These are phyloP conservation scores for Astyanax mexicanus DNA, from an alignment of 2,797 vertebrate species.

Conservation along the genomic window DNA sequence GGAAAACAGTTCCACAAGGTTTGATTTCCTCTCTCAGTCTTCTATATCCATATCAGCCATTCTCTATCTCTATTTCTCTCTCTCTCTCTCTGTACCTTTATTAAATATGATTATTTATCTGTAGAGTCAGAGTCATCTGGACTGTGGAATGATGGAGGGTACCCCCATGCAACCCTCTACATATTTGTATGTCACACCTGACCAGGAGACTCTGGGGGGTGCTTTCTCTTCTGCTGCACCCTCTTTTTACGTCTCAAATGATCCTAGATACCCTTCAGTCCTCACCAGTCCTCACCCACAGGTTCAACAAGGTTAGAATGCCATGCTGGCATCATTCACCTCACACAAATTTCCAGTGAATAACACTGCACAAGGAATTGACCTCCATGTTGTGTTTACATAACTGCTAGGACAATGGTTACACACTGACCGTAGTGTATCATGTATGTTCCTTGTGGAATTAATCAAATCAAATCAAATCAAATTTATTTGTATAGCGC, in stretches of 20 bases:
- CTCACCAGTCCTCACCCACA: slow-evolving; percentile 73
- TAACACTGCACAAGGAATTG: not conserved
- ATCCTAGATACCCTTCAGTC: slow-evolving; percentile 75
- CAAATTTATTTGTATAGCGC: no score
- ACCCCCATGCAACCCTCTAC: not conserved
- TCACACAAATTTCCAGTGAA: no score
- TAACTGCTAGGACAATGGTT: no score
- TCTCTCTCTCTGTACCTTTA: no score
- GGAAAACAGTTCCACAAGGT: slow-evolving; percentile 80
- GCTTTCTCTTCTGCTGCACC: slow-evolving; percentile 18
- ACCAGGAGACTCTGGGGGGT: not conserved
- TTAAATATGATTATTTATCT: not conserved
- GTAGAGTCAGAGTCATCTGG: not conserved
- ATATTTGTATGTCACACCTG: not conserved
- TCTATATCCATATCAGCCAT: no score
- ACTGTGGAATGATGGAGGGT: not conserved
- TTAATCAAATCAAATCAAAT: no score
- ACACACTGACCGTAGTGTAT: no score
- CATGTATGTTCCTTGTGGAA: no score
- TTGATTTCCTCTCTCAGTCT: not conserved
- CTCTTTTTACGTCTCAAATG: slow-evolving; percentile 84
- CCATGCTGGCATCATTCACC: no score
- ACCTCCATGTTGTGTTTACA: not conserved
- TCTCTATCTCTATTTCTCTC: no score
- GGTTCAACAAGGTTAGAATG: no score